Conservation (phyloP, 2,113 vertebrate genomes). For the Chionomys nivalis region DNA sequence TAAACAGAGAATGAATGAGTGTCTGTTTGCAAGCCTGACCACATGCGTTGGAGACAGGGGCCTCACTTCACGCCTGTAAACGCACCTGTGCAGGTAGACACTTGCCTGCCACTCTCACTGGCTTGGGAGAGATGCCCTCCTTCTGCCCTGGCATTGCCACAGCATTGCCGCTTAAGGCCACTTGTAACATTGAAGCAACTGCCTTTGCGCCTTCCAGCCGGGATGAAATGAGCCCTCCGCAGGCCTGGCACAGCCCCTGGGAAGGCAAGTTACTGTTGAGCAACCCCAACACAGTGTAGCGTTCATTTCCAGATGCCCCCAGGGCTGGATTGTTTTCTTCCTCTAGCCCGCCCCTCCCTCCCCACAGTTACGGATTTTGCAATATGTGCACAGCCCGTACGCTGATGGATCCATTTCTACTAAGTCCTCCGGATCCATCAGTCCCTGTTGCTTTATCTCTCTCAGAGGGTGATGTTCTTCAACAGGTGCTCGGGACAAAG, state of each 20-base stretch:
- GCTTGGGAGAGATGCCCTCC: slow-evolving; percentile 68
- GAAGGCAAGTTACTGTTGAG: slow-evolving; percentile 70
- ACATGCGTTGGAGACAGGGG: slow-evolving; percentile 66
- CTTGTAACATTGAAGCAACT: slow-evolving; percentile 45
- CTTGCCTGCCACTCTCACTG: slow-evolving; percentile 69
- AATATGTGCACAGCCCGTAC: slow-evolving; percentile 1
- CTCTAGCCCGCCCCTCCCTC: background rate
- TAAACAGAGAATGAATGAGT: slow-evolving; percentile 68
- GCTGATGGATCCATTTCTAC: background rate
- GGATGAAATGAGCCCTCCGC: slow-evolving; percentile 64
- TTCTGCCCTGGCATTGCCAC: slow-evolving; percentile 58
- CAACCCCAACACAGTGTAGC: slow-evolving; percentile 63
- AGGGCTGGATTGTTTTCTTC: slow-evolving; percentile 68
- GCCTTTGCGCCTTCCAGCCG: slow-evolving; percentile 45
- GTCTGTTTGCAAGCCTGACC: slow-evolving; percentile 77
- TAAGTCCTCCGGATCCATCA: background rate
- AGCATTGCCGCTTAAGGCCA: slow-evolving; percentile 55
- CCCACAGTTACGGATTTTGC: slow-evolving; percentile 64
- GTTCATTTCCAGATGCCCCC: slow-evolving; percentile 76
- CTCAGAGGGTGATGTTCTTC: background rate
- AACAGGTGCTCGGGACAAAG: background rate
- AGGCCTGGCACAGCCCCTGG: slow-evolving; percentile 71
- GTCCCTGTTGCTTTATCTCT: background rate
- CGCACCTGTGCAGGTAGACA: slow-evolving; percentile 73
- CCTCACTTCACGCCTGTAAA: slow-evolving; percentile 63